Evolutionary conservation across 2,113 vertebrate genomes (phyloP), one percentile per base, ranked within the genome.

Genomic region (Reinhardtius hippoglossoides): DNA sequence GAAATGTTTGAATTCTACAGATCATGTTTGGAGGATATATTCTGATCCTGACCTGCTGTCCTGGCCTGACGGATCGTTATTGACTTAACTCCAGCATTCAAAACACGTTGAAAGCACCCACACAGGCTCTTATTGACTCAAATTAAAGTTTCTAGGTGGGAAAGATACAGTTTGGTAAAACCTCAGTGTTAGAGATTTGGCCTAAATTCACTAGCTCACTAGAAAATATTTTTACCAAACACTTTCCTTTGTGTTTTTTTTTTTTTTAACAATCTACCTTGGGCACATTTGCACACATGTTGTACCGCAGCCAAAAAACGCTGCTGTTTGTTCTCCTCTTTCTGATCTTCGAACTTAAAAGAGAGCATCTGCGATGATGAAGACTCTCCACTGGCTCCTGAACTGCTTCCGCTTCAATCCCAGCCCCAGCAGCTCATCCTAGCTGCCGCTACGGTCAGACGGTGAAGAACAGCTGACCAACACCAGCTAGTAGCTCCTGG

Each of bases 281-380:
- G 20, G 21, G 4, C 16, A 37, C 13, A 62, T 65, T 66, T 60
- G 37, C 35, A 58, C 60, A 31, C 52, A 56, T 42, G 42, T 63
- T 55, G n/a, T 69, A 40, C 20, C 31, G 15, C 13, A 37, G 65
- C 37, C 68, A 66, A 57, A 31, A 31, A 64, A 74, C 23, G 55
- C 40, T 42, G 50, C 12, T 69, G 16, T 72, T 57, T 57, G 9
- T 56, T 15, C 20, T 40, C 2, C 20, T 70, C 5, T 50, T 16
- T 50, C 14, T 50, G 15, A 50, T 75, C 62, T 44, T 75, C 44
- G 12, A 67, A 50, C n/a, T 65, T 14, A 52, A 46, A 40, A 65
- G 31, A 78, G 46, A 84, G 78, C 67, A 78, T 73, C 35, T 23
- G 75, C 20, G 27, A 72, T 46, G 61, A 74, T 56, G 27, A 55